phyloP scores from a whole-genome alignment of 2,113 vertebrate species.

The Microcebus ravelobensis region DNA sequence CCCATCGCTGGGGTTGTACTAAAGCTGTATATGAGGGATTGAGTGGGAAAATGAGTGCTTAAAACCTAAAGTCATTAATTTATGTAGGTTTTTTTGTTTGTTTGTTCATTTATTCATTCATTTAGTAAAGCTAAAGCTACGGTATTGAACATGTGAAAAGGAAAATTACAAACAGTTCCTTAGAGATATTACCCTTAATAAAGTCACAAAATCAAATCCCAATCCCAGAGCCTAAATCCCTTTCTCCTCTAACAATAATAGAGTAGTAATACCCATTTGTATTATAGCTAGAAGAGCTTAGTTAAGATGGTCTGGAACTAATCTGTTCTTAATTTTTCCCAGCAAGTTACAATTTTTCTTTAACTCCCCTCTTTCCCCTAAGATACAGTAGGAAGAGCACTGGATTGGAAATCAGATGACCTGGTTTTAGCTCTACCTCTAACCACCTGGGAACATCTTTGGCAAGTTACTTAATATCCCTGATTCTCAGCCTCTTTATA shows the following conservation, averaged over 20 bases:
- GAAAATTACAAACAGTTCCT: conserved; percentile 30
- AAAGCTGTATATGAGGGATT: background rate
- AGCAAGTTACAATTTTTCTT: conserved; percentile 18
- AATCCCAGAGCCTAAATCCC: background rate
- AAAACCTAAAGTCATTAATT: background rate
- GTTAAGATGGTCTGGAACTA: background rate
- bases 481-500: background rate
- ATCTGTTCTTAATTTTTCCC: conserved; percentile 38
- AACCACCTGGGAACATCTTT: background rate
- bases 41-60: background rate
- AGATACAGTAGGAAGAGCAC: background rate
- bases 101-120: background rate
- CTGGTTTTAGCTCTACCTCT: background rate
- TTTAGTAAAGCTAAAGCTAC: background rate
- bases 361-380: background rate
- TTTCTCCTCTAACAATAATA: conserved; percentile 12
- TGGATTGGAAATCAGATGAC: conserved; percentile 17
- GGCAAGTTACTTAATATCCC: background rate
- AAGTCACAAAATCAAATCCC: conserved; percentile 40
- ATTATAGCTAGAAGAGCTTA: background rate
- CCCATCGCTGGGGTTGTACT: background rate
- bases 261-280: background rate
- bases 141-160: background rate
- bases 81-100: background rate
- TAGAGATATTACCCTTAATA: background rate